phyloP scores from a whole-genome alignment of 2,888 invertebrate species.

The Chrysolina haemoptera region DNA sequence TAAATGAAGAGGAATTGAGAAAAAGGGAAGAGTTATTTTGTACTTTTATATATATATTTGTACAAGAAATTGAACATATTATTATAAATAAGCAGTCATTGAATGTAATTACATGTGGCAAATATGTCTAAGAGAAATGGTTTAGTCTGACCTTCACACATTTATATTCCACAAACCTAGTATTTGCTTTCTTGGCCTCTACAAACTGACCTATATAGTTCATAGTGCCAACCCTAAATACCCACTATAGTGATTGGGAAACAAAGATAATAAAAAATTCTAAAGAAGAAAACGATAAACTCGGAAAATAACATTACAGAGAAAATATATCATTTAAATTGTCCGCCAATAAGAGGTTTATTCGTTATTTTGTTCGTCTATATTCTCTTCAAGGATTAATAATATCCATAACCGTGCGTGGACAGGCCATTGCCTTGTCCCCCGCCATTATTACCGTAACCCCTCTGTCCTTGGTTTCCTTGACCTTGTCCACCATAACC shows the following conservation, averaged over 20 bases:
- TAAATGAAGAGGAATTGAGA: too few species aligned
- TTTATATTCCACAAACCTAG: too few species aligned
- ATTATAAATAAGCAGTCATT: constrained; percentile 11
- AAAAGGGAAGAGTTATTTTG: not conserved
- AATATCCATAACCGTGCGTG: not conserved
- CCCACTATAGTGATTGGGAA: too few species aligned
- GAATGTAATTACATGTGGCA: not conserved
- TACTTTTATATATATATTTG: not conserved
- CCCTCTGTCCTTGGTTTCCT: constrained; percentile 6
- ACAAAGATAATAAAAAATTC: too few species aligned
- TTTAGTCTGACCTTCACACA: not conserved
- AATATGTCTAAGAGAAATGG: not conserved
- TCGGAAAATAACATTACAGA: not conserved
- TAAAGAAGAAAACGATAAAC: too few species aligned
- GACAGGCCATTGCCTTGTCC: not conserved
- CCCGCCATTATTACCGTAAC: constrained; percentile 2
- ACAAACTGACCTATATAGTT: too few species aligned
- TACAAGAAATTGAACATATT: not conserved
- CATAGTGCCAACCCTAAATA: too few species aligned
- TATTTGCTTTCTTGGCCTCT: too few species aligned
- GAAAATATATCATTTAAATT: not conserved
- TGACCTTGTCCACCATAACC: constrained; percentile 13
- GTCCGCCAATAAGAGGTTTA: not conserved
- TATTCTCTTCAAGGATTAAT: not conserved
- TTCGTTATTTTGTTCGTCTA: not conserved